Conservation (phyloP, 2,113 vertebrate species). For the Catharus bicknelli region DNA sequence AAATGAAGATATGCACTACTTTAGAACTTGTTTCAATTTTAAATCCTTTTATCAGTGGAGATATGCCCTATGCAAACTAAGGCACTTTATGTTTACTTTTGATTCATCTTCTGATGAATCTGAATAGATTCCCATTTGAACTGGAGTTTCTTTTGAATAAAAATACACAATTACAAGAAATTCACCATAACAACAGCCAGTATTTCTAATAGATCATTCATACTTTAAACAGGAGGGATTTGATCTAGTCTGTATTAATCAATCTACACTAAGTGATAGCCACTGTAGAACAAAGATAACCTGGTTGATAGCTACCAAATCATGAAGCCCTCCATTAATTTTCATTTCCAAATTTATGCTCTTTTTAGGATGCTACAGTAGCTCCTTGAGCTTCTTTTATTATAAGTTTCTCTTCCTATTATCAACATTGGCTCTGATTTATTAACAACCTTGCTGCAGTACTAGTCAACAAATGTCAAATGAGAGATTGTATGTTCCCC, state of each 20-base stretch:
- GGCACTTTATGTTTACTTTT: neutral
- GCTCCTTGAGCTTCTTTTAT: neutral
- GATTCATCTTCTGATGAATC: neutral
- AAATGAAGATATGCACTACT: neutral
- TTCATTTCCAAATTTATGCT: neutral
- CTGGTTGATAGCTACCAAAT: neutral
- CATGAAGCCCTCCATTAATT: neutral
- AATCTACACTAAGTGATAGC: neutral
- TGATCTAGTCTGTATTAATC: neutral
- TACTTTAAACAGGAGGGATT: accelerated
- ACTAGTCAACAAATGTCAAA: neutral
- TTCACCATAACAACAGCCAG: neutral
- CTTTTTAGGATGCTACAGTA: neutral
- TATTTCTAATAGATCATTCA: neutral
- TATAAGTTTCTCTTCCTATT: neutral
- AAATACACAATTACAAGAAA: neutral
- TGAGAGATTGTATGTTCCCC: neutral
- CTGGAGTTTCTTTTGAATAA: neutral
- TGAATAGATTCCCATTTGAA: neutral
- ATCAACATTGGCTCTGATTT: neutral
- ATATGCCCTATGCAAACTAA: neutral
- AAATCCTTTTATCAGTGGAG: neutral
- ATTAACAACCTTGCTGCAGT: neutral
- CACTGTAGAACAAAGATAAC: neutral
- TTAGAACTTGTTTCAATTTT: neutral